A percentile compares a stretch with the other conserved stretches of the same genome.
These are phyloP conservation scores for Apodemus speciosus DNA, from an alignment of 2,113 vertebrate species.

Conservation along the genomic window DNA sequence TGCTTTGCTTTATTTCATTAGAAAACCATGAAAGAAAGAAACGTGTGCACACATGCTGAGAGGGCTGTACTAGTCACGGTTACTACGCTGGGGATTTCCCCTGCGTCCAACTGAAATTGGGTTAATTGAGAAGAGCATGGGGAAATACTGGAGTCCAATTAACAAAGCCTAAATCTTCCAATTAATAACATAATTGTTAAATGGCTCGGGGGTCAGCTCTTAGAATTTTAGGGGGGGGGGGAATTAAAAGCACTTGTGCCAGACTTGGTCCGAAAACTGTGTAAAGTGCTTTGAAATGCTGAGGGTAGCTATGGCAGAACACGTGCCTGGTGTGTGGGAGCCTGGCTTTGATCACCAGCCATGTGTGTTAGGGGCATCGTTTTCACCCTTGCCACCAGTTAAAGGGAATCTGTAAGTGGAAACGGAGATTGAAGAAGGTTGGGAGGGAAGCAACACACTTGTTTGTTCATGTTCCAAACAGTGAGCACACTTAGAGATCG, in stretches of 20 bases:
- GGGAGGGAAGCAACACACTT: neutral
- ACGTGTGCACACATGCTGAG: neutral
- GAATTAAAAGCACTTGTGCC: neutral
- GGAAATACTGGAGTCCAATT: conserved; percentile 68
- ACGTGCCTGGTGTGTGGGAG: too few relatives aligned
- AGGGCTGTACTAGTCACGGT: neutral
- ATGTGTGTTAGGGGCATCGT: neutral
- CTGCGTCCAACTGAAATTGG: conserved; percentile 69
- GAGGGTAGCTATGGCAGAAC: neutral
- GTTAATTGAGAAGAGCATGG: conserved; percentile 74
- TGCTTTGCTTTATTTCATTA: conserved; percentile 15
- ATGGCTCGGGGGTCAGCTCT: conserved; percentile 63
- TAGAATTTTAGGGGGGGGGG: conserved; percentile 28
- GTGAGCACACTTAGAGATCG: neutral
- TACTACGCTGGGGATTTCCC: conserved; percentile 41
- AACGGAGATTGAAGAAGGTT: neutral
- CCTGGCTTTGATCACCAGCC: neutral
- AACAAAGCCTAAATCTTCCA: conserved; percentile 63
- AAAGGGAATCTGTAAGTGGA: neutral
- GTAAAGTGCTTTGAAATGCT: neutral
- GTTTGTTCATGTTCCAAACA: neutral
- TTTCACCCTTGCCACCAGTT: neutral
- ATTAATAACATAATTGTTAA: conserved; percentile 73
- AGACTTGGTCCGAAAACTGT: neutral
- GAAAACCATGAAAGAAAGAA: neutral